A percentile compares a stretch with the other conserved stretches of the same genome.
phyloP scores from a whole-genome alignment of 2,113 vertebrate genomes.

The Morone chrysops region DNA sequence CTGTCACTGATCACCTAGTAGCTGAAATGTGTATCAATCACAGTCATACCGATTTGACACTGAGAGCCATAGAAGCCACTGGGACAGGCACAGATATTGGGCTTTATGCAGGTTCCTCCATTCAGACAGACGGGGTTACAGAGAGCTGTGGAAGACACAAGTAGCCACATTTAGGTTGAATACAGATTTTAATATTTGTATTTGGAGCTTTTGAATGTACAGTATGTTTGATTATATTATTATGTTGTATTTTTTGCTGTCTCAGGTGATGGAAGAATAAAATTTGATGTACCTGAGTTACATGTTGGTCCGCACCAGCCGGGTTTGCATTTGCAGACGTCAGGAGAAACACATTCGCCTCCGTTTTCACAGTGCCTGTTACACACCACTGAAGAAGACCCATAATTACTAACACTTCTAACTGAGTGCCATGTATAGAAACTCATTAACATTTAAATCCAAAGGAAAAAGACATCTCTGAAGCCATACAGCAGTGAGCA shows the following conservation, averaged over 20 bases:
- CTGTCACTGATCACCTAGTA: neutral
- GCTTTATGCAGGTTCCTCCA: slow-evolving; percentile 90
- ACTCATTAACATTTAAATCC: too few species aligned
- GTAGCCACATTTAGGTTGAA: neutral
- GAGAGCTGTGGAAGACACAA: slow-evolving; percentile 80
- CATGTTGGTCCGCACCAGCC: slow-evolving; percentile 93
- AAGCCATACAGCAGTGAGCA: too few species aligned
- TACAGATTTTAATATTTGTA: neutral
- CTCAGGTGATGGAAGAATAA: too few species aligned
- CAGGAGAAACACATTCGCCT: slow-evolving; percentile 88
- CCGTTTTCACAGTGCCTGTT: slow-evolving; percentile 94
- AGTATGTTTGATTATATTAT: too few species aligned
- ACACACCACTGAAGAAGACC: slow-evolving; percentile 89
- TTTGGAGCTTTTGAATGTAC: neutral
- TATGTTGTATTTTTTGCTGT: slow-evolving; percentile 57
- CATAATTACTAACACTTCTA: neutral
- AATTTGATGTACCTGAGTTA: slow-evolving; percentile 84
- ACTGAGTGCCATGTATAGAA: neutral
- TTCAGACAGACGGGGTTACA: slow-evolving; percentile 92
- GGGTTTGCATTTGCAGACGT: slow-evolving; percentile 87
- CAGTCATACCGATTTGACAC: slow-evolving; percentile 91
- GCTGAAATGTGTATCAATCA: neutral
- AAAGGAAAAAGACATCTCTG: too few species aligned
- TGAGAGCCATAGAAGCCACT: slow-evolving; percentile 91
- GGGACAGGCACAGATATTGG: slow-evolving; percentile 89